Evolutionary conservation across 2,113 vertebrate genomes (phyloP).

Genomic region (Lophius piscatorius): DNA sequence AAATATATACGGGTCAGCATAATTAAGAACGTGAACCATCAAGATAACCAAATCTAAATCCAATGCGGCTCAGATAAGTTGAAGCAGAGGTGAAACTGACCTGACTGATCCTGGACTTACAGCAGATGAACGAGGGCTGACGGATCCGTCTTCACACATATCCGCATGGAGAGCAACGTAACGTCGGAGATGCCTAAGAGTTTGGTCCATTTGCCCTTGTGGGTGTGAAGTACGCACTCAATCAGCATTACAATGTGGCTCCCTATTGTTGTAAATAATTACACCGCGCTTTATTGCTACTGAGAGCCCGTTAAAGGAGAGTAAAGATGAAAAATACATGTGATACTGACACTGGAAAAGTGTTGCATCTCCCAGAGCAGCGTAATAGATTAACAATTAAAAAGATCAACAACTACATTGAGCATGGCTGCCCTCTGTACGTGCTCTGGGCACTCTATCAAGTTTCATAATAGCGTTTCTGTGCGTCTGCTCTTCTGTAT

Average conservation of each 20-base stretch:
- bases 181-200: not conserved
- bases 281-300: conserved; percentile 30
- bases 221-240: conserved; percentile 34
- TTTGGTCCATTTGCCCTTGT: conserved; percentile 28
- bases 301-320: conserved; percentile 34
- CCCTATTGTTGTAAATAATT: conserved; percentile 48
- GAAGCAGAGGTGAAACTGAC: too few relatives aligned
- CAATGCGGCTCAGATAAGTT: too few relatives aligned
- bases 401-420: conserved; percentile 65
- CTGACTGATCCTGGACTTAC: too few relatives aligned
- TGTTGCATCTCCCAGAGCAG: conserved; percentile 42
- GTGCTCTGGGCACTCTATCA: conserved; percentile 33
- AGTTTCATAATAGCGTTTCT: conserved; percentile 29
- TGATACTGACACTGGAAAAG: conserved; percentile 45
- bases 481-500: conserved; percentile 41
- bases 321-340: conserved; percentile 58
- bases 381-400: conserved; percentile 68
- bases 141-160: too few relatives aligned
- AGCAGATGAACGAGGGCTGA: too few relatives aligned
- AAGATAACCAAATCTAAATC: too few relatives aligned
- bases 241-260: conserved; percentile 19
- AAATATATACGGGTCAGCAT: too few relatives aligned
- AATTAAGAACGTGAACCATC: too few relatives aligned
- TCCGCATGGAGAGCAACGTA: too few relatives aligned
- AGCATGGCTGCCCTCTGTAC: conserved; percentile 37